Base-by-base conservation (phyloP, 1,140 invertebrate species). In the Papilio dardanus region DNA sequence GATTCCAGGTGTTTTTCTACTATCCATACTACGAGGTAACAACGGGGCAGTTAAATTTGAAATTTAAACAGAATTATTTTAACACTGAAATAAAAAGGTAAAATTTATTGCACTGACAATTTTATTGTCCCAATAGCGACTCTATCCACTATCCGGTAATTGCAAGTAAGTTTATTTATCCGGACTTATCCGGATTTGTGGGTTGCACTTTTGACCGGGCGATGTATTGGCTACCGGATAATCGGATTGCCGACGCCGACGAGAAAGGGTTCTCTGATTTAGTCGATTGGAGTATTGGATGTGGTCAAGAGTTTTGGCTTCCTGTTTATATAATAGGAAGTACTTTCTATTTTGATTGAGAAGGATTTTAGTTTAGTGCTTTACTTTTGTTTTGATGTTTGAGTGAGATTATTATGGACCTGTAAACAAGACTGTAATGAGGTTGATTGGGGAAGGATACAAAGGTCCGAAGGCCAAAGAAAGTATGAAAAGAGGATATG, bases 191-290 rank as follows among this genome's bases (percentile, higher is more conserved):
- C 65, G 65, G 30, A 66, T 66, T 35, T 66, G 65, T 66, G 31
- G 67, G 35, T 33, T 69, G 35, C 67, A 69, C 67, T 40, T 66
- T 66, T 69, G 67, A 69, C 67, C 67, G 67, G 35, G 19, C 67
- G 35, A 69, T 69, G 67, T 69, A 69, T 40, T 35, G 67, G 6
- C 67, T 33, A 8, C 35, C 35, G 67, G 67, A 3, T 69, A 69
- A 69, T 69, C 67, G 35, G 67, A 21, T 69, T 69, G 7, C 67
- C 33, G 67, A 40, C 35, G 19, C 67, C 19, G 19, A 7, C 2
- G 35, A 12, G 67, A 69, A 69, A 69, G 35, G 33, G 35, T 69
- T 33, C 8, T 35, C 30, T 37, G 66, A 69, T 69, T 69, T 69
- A 69, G 67, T 69, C 31, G 7, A 69, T 19, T 69, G 35, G 40